Base-by-base conservation (phyloP, 2,888 invertebrate species). In the Heliconius ethilla region DNA sequence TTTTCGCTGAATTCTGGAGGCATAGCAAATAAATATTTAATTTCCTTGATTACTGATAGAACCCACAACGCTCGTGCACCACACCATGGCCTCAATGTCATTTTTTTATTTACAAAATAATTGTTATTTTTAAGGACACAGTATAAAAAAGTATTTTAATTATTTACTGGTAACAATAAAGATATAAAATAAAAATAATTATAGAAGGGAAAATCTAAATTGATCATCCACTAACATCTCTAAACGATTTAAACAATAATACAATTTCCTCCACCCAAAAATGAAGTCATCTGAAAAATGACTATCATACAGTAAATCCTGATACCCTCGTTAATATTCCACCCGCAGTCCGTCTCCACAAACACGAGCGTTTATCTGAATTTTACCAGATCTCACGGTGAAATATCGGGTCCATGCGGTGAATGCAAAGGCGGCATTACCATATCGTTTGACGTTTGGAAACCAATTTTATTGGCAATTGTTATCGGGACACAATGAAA, bases 361-460 rank as follows among this genome's bases (percentile, higher is more conserved):
- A 72, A 67, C 18, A 45, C 72, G 69, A 83, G 81, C 86, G 84
- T 90, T 91, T 92, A 92, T 92, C 92, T 88, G 89, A 90, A 89
- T 89, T 88, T 88, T 85, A 89, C 87, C 91, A 90, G 92, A 91
- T 92, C 90, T 88, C 86, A 83, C 88, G 88, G 90, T 92, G 90
- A 92, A 93, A 92, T 92, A 92, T 92, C 89, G 90, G 82, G 85
- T 82, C 80, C 90, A 89, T 88, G 91, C 88, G 86, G 83, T 85
- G 92, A 91, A 93, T 92, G 90, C 88, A 91, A 90, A 91, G 86
- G 85, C 84, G 85, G 87, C 88, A 93, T 93, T 93, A 92, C 90
- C 93, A 93, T 92, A 92, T 87, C 91, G 91, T 90, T 90, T 91
- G 91, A 92, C 91, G 91, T 90, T 89, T 89, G 88, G 88, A 89